Base-by-base conservation (phyloP, 2,797 vertebrate species). In the Lacerta bilineata region DNA sequence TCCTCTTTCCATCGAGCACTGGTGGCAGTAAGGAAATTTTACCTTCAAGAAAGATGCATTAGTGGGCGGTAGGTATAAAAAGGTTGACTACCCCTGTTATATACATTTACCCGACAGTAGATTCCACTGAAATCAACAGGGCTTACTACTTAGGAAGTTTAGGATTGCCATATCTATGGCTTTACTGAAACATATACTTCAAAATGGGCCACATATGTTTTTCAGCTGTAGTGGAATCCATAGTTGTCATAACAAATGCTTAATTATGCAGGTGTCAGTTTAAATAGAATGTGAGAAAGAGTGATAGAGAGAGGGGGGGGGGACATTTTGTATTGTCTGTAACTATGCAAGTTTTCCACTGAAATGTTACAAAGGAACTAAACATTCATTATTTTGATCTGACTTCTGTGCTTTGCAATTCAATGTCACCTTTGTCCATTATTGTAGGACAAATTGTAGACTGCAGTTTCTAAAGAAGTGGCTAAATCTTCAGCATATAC, bases 321-420 rank as follows among this genome's bases (percentile, higher is more conserved):
- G 61, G 15, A 1, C 11, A 10, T 59, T 50, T 3, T 76, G 25
- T 6, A 75, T 1, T 0, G 1, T 64, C 8, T 39, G 46, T 41
- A 89, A 82, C 75, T 0, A 29, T 2, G 1, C 0, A 55, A 0
- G 3, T 1, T 2, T 89, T 85, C 25, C 2, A 7, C 64, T 1
- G 75, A 66, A 11, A 23, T 80, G 29, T 68, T 83, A 46, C 25
- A 69, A 29, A 83, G 36, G 0, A 1, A 3, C 25, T 1, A 0
- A 15, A 50, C 33, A 86, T 69, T 18, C 43, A 39, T 5, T 69
- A 71, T 79, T 29, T 3, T n/a, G 0, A 5, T 15, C 1, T 82
- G 41, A 33, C 2, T 84, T 88, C 27, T 29, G 11, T 78, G 76
- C 27, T 15, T 78, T 50, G 46, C 46, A 50, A 29, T 55, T 50